These are phyloP conservation scores for Agrotis segetum DNA, from an alignment of 2,888 invertebrate genomes.

Conservation along the genomic window DNA sequence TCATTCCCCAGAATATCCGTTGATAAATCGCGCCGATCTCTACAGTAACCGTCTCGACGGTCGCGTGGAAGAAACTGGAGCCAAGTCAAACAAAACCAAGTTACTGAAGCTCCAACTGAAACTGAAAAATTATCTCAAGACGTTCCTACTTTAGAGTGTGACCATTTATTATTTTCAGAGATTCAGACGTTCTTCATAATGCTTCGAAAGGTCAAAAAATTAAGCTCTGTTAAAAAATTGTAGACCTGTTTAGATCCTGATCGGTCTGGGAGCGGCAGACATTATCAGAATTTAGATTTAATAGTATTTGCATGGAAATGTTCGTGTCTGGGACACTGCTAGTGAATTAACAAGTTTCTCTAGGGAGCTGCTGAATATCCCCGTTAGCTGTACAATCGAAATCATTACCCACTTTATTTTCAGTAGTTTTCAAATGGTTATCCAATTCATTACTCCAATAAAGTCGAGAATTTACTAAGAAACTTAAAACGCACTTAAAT, in stretches of 20 bases:
- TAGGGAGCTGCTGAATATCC: too few relatives aligned
- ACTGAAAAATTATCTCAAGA: conserved; percentile 49
- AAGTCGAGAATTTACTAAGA: neutral
- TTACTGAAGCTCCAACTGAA: conserved; percentile 40
- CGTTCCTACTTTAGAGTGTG: conserved; percentile 22
- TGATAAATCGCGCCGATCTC: conserved; percentile 29
- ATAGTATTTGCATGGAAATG: too few relatives aligned
- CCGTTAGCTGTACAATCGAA: neutral
- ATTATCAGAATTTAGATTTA: too few relatives aligned
- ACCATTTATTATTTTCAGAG: conserved; percentile 44
- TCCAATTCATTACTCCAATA: too few relatives aligned
- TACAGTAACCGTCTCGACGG: conserved; percentile 4
- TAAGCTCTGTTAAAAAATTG: neutral
- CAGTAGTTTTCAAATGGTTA: neutral
- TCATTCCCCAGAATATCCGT: conserved; percentile 43
- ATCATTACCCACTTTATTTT: neutral
- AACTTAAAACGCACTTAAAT: conserved; percentile 13
- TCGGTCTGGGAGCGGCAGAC: too few relatives aligned
- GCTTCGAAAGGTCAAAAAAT: conserved; percentile 1
- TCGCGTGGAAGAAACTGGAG: conserved; percentile 32
- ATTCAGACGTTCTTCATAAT: conserved; percentile 7
- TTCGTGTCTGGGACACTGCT: too few relatives aligned
- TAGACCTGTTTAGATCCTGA: neutral
- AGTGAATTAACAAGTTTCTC: too few relatives aligned
- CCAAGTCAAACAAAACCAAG: conserved; percentile 51